Evolutionary conservation across 2,113 vertebrate genomes (phyloP), one percentile per base, ranked within the genome.

Genomic region (Pseudolaguvia tuberculata): DNA sequence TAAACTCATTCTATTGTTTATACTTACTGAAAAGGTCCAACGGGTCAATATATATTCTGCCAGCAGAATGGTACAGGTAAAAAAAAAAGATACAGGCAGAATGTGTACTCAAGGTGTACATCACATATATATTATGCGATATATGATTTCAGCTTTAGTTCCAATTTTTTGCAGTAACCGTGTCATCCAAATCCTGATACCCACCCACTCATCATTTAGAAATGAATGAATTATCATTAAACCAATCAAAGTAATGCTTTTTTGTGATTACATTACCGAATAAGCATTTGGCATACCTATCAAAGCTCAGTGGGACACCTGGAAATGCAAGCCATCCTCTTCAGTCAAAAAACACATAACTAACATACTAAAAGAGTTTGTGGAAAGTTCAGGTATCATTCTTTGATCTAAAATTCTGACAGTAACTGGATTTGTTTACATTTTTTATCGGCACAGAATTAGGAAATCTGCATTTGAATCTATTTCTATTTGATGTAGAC

Each of bases 251-350:
- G 12, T 27, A 9, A 66, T 9, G 25, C 8, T 12, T 67, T 29
- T 14, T 12, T 20, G 45, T 29, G 23, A 48, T 50, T 20, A 27
- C 29, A 59, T 59, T 21, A 48, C 8, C 15, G 1, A 67, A 65
- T 25, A 25, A 47, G 7, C 42, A 10, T 48, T 66, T 21, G 9
- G 14, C 42, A 27, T 39, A 67, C 48, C n/a, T n/a, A n/a, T n/a
- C 25, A 67, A 67, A 27, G 63, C 63, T 27, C 45, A 67, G 45
- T 67, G 42, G 63, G 63, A 17, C 13, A 21, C 10, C 23, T 50
- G 65, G 63, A 48, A 66, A 66, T 48, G 63, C 42, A 66, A 47
- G 63, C 4, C 2, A 9, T 50, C 12, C 62, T 66, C 7, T 47
- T 50, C 15, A 50, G 45, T 67, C 27, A 25, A 67, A 45, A 23